These are phyloP conservation scores for Eucera pruinosa DNA, from an alignment of 2,888 invertebrate species.

Conservation along the genomic window DNA sequence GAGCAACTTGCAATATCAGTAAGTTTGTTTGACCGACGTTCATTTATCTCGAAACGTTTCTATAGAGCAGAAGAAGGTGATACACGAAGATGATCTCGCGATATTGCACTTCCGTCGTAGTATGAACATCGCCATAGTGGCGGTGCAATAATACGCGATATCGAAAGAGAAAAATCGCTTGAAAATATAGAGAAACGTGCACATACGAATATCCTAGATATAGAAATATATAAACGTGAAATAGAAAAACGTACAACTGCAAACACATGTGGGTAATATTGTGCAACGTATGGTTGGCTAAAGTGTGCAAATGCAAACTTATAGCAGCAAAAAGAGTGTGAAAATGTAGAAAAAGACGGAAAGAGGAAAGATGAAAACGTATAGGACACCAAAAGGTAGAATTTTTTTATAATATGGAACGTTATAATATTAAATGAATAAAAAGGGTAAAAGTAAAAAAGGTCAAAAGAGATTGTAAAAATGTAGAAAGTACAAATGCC, in stretches of 20 bases:
- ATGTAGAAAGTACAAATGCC: background rate
- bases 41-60: background rate
- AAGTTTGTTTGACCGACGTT: background rate
- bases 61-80: background rate
- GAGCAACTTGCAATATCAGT: background rate
- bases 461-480: background rate
- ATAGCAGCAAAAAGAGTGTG: too few species aligned
- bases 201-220: too few species aligned
- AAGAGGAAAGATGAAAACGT: too few species aligned
- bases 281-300: too few species aligned
- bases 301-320: too few species aligned
- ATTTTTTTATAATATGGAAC: too few species aligned
- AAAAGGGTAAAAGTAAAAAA: background rate
- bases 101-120: background rate
- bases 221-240: background rate
- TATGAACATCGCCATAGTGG: background rate
- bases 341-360: too few species aligned
- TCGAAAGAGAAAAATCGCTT: background rate
- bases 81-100: constrained; percentile 3
- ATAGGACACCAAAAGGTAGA: too few species aligned
- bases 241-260: too few species aligned
- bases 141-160: background rate
- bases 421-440: too few species aligned
- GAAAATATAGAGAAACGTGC: background rate
- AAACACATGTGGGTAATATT: too few species aligned